A percentile compares a stretch with the other conserved stretches of the same genome.
Evolutionary conservation across 2,888 invertebrate species (phyloP).

Genomic region (Drosophila ezoana): DNA sequence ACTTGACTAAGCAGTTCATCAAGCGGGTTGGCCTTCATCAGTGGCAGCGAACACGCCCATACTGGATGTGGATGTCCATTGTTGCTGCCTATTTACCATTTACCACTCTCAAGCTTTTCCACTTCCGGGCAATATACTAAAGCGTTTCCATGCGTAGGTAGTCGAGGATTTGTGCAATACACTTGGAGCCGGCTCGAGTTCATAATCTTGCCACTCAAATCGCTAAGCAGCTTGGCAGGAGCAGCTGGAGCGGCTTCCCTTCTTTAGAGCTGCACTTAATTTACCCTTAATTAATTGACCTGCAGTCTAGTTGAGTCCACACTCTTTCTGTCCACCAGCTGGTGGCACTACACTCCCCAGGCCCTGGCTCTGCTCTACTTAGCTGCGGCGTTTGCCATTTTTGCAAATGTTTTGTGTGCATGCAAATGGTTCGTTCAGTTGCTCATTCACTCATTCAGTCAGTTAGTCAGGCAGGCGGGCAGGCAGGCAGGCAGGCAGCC

Average conservation of each 20-base stretch:
- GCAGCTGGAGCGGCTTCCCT: constrained; percentile 29
- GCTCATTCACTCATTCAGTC: constrained; percentile 23
- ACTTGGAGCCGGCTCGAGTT: constrained; percentile 47
- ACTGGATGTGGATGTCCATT: constrained; percentile 21
- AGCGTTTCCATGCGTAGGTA: constrained; percentile 61
- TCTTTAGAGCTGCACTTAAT: constrained; percentile 69
- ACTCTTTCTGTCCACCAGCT: constrained; percentile 8
- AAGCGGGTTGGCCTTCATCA: constrained; percentile 44
- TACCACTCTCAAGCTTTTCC: constrained; percentile 49
- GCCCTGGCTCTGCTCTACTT: constrained; percentile 46
- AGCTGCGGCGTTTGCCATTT: constrained; percentile 53
- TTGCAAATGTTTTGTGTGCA: constrained; percentile 60
- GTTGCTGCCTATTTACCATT: constrained; percentile 45
- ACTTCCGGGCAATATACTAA: constrained; percentile 74
- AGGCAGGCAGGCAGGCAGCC: constrained; percentile 11
- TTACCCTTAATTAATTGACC: constrained; percentile 79
- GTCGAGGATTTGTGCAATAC: constrained; percentile 61
- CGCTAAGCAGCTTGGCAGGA: constrained; percentile 65
- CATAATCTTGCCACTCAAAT: constrained; percentile 74
- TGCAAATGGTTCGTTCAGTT: constrained; percentile 11
- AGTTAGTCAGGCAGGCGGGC: constrained; percentile 14
- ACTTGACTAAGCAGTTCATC: constrained; percentile 49
- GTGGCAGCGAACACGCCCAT: constrained; percentile 26
- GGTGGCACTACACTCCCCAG: background rate
- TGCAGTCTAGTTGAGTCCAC: constrained; percentile 68